Evolutionary conservation across 2,113 vertebrate genomes (phyloP), one percentile per base, ranked within the genome.

Genomic region (Heterotilapia buettikoferi): DNA sequence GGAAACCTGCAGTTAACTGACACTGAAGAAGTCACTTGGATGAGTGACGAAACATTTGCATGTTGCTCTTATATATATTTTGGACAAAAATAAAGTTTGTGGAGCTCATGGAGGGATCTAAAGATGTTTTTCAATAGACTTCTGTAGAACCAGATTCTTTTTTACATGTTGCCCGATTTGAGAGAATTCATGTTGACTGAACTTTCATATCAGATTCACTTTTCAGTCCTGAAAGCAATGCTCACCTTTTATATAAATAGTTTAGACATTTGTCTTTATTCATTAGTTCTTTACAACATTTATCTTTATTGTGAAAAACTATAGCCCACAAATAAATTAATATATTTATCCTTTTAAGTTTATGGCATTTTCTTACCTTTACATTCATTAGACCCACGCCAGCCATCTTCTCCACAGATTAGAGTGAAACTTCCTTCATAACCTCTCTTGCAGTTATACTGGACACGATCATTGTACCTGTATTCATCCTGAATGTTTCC

Each of bases 331-430:
- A 56, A 24, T 56, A 29, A 29, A 5, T 29, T 3, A 54, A 54
- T 21, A 54, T 6, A 24, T 54, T 2, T 59, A 29, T 33, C 59
- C 0, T 10, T 63, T 63, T 19, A 19, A 1, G 59, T 33, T 63
- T 7, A 63, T 36, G 0, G 31, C 36, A 56, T 24, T 56, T 38
- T 13, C 26, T 71, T 84, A 89, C 88, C 18, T 86, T 0, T 14
- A n/a, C 88, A 86, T 9, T 0, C 1, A 16, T 5, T 0, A 8
- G 3, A 2, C 9, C 31, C 0, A 11, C 0, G 3, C 84, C 88
- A 90, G 6, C 19, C 38, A 8, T 1, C 1, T 24, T n/a, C 1
- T 14, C 3, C 0, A 36, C 88, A 90, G 9, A 0, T 33, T 0
- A 43, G 9, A 61, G 4, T 31, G 21, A 57, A 80, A 9, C 4